Base-by-base conservation (phyloP, 2,113 vertebrate species). In the Myxocyprinus asiaticus region DNA sequence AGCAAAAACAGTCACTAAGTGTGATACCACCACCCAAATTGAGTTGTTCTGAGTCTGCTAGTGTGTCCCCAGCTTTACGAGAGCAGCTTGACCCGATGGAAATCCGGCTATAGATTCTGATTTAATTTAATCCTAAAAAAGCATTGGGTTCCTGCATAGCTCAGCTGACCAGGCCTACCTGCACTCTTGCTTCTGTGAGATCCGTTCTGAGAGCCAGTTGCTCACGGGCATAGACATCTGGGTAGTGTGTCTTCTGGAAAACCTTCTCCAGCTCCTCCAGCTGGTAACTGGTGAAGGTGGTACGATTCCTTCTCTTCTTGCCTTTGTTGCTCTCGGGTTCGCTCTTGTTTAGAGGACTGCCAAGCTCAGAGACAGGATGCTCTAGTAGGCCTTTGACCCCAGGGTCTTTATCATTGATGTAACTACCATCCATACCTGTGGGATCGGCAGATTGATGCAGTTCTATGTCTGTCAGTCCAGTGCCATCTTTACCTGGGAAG, bases 231-330 rank as follows among this genome's bases (percentile, higher is more conserved):
- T 99, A 99, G 80, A 99, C 98, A 0, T 99, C 98, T 0, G 98
- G 98, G 85, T 99, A 99, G 90, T 99, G 98, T 3, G 98, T 99
- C 93, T 99, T 99, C 92, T 99, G 98, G 89, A 99, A 99, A 86
- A 98, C 96, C 82, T 98, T 99, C 90, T 99, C 98, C 91, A 99
- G 92, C 88, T 99, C 98, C 82, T 99, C 98, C 85, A 99, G 90
- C 88, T 99, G 98, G 91, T 97, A 99, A 82, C 97, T 99, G 0
- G 98, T 99, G 90, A 99, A 99, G 85, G 98, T 99, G 12, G 98
- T 99, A 64, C 98, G 94, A 89, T 99, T 99, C 78, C 98, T 92
- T 8, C 97, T 88, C 87, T 99, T 98, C 80, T 99, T 99, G 87
- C 97, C 96, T 84, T 99, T 99, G 94, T 96, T 33, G 22, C 22